phyloP scores from a whole-genome alignment of 2,888 invertebrate species.

The Steinernema carpocapsae region DNA sequence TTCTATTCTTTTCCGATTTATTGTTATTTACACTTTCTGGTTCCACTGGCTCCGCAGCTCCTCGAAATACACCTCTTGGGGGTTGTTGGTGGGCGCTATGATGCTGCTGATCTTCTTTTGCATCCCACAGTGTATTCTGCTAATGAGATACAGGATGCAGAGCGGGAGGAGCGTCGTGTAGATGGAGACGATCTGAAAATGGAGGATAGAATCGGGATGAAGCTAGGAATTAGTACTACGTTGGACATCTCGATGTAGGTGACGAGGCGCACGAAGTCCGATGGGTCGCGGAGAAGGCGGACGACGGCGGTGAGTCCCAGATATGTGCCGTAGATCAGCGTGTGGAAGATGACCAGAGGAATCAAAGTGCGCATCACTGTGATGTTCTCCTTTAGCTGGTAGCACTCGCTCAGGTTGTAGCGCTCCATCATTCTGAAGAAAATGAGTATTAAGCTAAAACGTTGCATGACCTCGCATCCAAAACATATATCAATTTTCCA shows the following conservation, averaged over 20 bases:
- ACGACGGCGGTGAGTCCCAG: background rate
- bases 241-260: constrained; percentile 23
- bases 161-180: constrained; percentile 27
- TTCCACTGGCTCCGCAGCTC: constrained; percentile 21
- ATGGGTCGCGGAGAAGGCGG: constrained; percentile 8
- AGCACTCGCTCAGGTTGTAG: constrained; percentile 33
- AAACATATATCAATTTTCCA: too few species aligned
- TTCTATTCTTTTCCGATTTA: constrained; percentile 8
- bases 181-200: constrained; percentile 2
- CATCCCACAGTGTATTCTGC: constrained; percentile 14
- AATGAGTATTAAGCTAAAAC: background rate
- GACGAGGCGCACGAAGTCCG: constrained; percentile 7
- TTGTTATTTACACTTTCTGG: background rate
- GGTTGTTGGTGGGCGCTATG: constrained; percentile 22
- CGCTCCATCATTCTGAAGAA: constrained; percentile 27
- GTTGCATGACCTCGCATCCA: too few species aligned
- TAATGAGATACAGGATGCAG: constrained; percentile 25
- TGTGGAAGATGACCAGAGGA: constrained; percentile 15
- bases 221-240: background rate
- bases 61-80: constrained; percentile 13
- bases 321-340: constrained; percentile 13
- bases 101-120: constrained; percentile 29
- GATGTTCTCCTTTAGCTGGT: constrained; percentile 30
- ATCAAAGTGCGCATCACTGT: constrained; percentile 22
- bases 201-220: background rate